A percentile compares a stretch with the other conserved stretches of the same genome.
These are phyloP conservation scores for Phalacrocorax pelagicus DNA, from an alignment of 2,113 vertebrate genomes.

Conservation along the genomic window DNA sequence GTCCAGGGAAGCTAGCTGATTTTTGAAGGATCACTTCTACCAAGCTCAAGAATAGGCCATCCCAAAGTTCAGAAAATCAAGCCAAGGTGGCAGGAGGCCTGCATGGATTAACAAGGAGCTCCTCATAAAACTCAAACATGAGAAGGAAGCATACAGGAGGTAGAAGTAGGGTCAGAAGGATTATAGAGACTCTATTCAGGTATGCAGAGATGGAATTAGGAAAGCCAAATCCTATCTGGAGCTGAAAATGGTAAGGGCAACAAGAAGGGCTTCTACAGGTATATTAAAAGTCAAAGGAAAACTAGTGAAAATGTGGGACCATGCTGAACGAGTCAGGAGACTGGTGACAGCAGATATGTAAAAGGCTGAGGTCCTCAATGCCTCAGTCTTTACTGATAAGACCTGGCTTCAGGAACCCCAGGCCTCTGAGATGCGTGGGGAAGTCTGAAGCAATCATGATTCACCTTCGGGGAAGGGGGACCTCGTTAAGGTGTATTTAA, in stretches of 20 bases:
- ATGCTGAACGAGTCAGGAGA: not conserved
- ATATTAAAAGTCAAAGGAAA: not conserved
- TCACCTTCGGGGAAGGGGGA: not conserved
- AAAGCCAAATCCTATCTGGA: not conserved
- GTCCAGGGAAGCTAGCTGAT: not conserved
- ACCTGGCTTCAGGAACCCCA: not conserved
- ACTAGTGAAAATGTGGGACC: not conserved
- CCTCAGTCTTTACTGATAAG: not conserved
- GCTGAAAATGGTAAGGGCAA: not conserved
- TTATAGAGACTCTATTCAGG: not conserved
- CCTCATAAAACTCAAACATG: not conserved
- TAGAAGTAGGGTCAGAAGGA: not conserved
- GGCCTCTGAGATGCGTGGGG: not conserved
- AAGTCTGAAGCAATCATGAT: not conserved
- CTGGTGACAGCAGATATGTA: not conserved
- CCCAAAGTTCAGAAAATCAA: not conserved
- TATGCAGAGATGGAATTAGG: not conserved
- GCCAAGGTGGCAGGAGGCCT: not conserved
- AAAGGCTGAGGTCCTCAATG: not conserved
- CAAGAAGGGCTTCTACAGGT: not conserved
- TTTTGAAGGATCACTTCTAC: not conserved
- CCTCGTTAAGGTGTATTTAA: fast-evolving
- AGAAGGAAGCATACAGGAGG: fast-evolving
- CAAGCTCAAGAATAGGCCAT: not conserved
- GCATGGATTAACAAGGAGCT: not conserved